Evolutionary conservation across 2,797 vertebrate genomes (phyloP).

Genomic region (Buphagus erythrorhynchus): DNA sequence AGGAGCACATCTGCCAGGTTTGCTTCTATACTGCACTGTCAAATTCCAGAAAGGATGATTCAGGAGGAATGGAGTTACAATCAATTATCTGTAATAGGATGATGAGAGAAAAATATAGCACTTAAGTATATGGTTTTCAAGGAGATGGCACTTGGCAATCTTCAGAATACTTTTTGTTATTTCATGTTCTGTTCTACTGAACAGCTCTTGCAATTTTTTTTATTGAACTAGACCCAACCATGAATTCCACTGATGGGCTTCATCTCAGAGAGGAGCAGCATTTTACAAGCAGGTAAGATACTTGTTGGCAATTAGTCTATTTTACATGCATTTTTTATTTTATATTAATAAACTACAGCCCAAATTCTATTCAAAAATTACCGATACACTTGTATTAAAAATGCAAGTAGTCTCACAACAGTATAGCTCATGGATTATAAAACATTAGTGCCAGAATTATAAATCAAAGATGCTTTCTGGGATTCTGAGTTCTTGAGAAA

Average conservation of each 20-base stretch:
- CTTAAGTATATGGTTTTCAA: not conserved
- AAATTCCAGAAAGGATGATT: not conserved
- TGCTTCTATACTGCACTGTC: not conserved
- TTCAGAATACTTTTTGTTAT: not conserved
- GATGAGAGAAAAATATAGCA: not conserved
- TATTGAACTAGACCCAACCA: not conserved
- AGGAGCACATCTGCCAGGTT: not conserved
- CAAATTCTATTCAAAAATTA: not conserved
- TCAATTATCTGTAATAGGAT: not conserved
- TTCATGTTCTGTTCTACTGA: not conserved
- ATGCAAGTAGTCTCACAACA: not conserved
- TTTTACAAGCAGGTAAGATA: not conserved
- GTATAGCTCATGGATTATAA: not conserved
- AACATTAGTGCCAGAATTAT: not conserved
- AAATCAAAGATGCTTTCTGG: not conserved
- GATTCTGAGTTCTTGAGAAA: not conserved
- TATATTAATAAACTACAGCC: not conserved
- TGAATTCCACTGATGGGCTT: not conserved
- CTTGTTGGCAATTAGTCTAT: not conserved
- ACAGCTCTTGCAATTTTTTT: not conserved
- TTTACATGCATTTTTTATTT: not conserved
- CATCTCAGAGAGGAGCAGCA: not conserved
- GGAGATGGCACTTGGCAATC: not conserved
- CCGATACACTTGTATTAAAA: not conserved
- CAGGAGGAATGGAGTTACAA: not conserved